phyloP scores from a whole-genome alignment of 2,797 vertebrate genomes.

The Odontamblyopus lacepedii region DNA sequence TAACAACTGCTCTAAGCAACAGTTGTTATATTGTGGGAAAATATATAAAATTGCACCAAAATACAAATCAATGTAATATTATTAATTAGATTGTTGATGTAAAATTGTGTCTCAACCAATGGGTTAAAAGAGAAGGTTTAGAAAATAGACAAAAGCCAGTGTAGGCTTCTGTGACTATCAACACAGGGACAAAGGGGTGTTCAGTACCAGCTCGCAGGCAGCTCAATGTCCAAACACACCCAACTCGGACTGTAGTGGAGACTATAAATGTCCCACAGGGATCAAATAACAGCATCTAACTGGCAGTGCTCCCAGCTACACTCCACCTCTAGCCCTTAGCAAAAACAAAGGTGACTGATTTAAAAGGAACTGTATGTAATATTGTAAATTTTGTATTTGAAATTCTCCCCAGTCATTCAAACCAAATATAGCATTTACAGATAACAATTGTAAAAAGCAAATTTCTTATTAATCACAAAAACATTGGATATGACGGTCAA shows the following conservation, averaged over 20 bases:
- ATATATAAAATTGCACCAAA: too few species aligned
- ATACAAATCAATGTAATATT: too few species aligned
- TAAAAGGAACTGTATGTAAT: too few species aligned
- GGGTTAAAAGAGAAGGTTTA: not conserved
- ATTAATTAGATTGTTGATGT: not conserved
- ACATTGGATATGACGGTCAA: too few species aligned
- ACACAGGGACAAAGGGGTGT: slow-evolving; percentile 22
- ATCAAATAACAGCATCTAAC: slow-evolving; percentile 1
- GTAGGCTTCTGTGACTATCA: slow-evolving; percentile 30
- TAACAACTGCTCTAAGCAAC: too few species aligned
- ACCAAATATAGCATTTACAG: too few species aligned
- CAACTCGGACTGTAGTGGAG: not conserved
- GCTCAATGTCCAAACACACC: not conserved
- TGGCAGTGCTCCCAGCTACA: not conserved
- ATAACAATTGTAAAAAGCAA: too few species aligned
- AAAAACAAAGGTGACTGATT: not conserved
- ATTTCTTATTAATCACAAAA: too few species aligned
- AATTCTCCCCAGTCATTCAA: too few species aligned
- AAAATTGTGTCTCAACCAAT: slow-evolving; percentile 21
- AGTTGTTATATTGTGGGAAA: too few species aligned
- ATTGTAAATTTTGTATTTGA: too few species aligned
- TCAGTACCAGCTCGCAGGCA: slow-evolving; percentile 5
- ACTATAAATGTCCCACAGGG: slow-evolving; percentile 13
- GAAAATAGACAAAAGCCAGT: slow-evolving; percentile 33
- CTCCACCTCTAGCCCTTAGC: not conserved